Evolutionary conservation across 2,797 vertebrate genomes (phyloP).

Genomic region (Eulemur rubriventer): DNA sequence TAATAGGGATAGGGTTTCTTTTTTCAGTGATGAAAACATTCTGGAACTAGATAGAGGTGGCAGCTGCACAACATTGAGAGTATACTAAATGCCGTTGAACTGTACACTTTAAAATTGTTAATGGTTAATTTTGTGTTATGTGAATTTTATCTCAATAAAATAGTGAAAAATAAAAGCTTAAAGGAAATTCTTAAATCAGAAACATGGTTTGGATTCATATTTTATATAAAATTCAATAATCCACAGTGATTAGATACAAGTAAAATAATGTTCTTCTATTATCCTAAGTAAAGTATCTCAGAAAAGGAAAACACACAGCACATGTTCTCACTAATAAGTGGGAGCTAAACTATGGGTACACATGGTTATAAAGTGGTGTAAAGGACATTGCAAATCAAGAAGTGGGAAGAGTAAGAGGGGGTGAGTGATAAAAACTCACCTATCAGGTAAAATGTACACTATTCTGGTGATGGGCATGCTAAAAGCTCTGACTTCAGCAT

Average conservation of each 20-base stretch:
- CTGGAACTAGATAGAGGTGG: background rate
- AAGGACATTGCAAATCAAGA: too few species aligned
- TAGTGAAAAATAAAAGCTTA: background rate
- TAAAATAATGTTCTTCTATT: background rate
- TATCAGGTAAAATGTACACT: too few species aligned
- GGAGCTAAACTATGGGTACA: too few species aligned
- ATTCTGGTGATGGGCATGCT: too few species aligned
- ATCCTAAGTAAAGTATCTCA: background rate
- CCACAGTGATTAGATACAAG: background rate
- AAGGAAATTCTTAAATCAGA: background rate
- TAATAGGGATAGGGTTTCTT: background rate
- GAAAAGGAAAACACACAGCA: too few species aligned
- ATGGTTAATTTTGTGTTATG: background rate
- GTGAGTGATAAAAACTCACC: too few species aligned
- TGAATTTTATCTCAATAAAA: conserved; percentile 27
- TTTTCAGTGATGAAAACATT: background rate
- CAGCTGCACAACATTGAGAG: background rate
- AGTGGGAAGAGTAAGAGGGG: too few species aligned
- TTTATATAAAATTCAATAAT: conserved; percentile 10
- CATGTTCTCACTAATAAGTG: too few species aligned
- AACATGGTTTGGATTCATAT: background rate
- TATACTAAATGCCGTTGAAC: background rate
- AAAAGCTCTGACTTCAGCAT: too few species aligned
- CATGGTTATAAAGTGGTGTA: too few species aligned
- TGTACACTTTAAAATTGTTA: background rate